phyloP scores from a whole-genome alignment of 2,888 invertebrate genomes.

The Antheraea assamensis region DNA sequence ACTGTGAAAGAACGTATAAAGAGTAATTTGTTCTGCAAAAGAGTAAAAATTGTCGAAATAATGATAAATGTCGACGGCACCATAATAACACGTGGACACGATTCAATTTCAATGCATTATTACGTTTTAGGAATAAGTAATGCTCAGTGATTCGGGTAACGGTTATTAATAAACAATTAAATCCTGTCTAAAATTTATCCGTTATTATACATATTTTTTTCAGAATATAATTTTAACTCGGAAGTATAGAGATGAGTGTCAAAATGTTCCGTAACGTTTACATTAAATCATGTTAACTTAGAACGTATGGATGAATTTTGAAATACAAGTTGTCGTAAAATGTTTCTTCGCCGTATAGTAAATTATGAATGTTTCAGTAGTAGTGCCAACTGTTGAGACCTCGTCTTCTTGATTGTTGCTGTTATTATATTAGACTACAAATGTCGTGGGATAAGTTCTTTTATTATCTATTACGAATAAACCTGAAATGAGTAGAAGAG shows the following conservation, averaged over 20 bases:
- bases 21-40: background rate
- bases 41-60: background rate
- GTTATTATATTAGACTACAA: too few species aligned
- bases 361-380: too few species aligned
- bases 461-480: too few species aligned
- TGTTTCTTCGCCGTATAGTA: too few species aligned
- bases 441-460: too few species aligned
- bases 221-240: slow-evolving; percentile 8
- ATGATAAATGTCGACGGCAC: background rate
- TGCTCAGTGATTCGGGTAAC: slow-evolving; percentile 6
- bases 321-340: too few species aligned
- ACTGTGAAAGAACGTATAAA: background rate
- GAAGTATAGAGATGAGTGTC: background rate
- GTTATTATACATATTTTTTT: slow-evolving; percentile 4
- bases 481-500: too few species aligned
- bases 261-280: too few species aligned
- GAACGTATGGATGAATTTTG: too few species aligned
- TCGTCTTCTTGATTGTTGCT: too few species aligned
- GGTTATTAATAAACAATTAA: background rate
- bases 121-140: slow-evolving; percentile 28
- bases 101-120: slow-evolving; percentile 23
- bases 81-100: background rate
- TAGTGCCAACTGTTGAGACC: too few species aligned
- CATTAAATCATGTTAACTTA: too few species aligned
- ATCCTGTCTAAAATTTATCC: background rate